Base-by-base conservation (phyloP, 2,888 invertebrate genomes). In the Oscheius myriophilus region DNA sequence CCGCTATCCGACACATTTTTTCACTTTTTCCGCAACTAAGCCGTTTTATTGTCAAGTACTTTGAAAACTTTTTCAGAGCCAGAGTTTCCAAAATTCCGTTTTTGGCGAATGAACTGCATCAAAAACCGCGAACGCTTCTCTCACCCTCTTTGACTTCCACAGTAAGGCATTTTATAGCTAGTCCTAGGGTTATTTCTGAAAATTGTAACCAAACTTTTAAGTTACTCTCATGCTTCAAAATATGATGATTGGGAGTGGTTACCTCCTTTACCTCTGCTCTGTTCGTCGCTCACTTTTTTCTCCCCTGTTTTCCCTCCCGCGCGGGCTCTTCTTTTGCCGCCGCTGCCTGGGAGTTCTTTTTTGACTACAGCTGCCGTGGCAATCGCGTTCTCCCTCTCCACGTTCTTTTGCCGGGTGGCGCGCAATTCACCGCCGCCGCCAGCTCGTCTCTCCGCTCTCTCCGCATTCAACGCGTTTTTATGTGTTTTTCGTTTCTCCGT, bases 361-460 rank as follows among this genome's bases (percentile, higher is more conserved):
- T 63, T 63, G 63, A 63, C 63, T 63, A 53, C 52, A 63, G 52
- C 63, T 53, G 63, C 63, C 63, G 53, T 42, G 63, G 52, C 63
- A 53, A 42, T 14, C 53, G 63, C 52, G 51, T 52, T 63, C 63
- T 52, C 63, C 41, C 62, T 33, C 52, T 53, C 42, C 43, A 63
- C 63, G 63, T 63, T 63, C 63, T 63, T 63, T 63, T 42, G 63
- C 61, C 43, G 49, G 58, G 43, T 58, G 59, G 59, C 59, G 49
- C 49, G 61, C 61, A 61, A 61, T 61, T 61, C 52, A 41, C 46
- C 18, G 52, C 46, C 18, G 52, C 52, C 63, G 63, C 63, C 53
- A 49, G 49, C 23, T 16, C 46, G 18, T 46, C n/a, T 58, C 58
- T 41, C 41, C 18, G 41, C 23, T 41, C 58, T 58, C 58, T 43